Percentiles rank a stretch among this genome's conserved stretches.
Conservation (phyloP, 2,797 vertebrate genomes). For the Borostomias antarcticus region DNA sequence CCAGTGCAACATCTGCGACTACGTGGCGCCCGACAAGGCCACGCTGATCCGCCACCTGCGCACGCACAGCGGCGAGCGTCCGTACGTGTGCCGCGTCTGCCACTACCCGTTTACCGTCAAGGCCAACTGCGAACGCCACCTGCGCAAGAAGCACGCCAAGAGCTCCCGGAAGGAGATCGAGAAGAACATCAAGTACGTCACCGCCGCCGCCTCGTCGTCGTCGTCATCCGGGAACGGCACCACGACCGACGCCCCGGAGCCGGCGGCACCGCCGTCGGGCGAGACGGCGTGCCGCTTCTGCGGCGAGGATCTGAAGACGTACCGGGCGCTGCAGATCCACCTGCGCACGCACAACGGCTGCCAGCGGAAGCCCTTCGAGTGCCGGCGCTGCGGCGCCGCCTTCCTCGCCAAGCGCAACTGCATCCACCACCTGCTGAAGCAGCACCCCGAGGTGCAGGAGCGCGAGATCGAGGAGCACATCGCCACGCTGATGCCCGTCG, state of each 20-base stretch:
- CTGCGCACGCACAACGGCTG: conserved; percentile 92
- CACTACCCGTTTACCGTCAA: conserved; percentile 98
- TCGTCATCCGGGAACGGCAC: conserved; percentile 48
- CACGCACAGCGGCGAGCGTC: conserved; percentile 94
- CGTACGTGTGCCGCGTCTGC: conserved; percentile 95
- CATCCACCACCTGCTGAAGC: conserved; percentile 94
- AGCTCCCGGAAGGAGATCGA: conserved; percentile 95
- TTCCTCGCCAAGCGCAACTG: conserved; percentile 95
- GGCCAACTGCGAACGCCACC: conserved; percentile 96
- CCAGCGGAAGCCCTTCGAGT: conserved; percentile 93
- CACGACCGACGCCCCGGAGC: conserved; percentile 76
- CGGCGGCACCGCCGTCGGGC: conserved; percentile 67
- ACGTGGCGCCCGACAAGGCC: conserved; percentile 94
- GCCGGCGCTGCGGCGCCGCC: conserved; percentile 88
- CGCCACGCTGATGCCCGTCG: conserved; percentile 72
- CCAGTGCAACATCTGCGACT: conserved; percentile 96
- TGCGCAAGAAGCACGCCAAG: conserved; percentile 96
- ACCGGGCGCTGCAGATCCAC: conserved; percentile 92
- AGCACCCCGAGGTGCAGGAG: conserved; percentile 92
- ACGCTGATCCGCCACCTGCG: conserved; percentile 94
- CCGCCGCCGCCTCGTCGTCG: conserved; percentile 76
- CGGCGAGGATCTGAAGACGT: conserved; percentile 88
- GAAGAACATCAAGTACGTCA: conserved; percentile 94
- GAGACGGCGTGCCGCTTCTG: conserved; percentile 90
- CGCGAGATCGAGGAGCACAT: conserved; percentile 91